Evolutionary conservation across 2,113 vertebrate species (phyloP), one percentile per base, ranked within the genome.

Genomic region (Ammospiza caudacuta): DNA sequence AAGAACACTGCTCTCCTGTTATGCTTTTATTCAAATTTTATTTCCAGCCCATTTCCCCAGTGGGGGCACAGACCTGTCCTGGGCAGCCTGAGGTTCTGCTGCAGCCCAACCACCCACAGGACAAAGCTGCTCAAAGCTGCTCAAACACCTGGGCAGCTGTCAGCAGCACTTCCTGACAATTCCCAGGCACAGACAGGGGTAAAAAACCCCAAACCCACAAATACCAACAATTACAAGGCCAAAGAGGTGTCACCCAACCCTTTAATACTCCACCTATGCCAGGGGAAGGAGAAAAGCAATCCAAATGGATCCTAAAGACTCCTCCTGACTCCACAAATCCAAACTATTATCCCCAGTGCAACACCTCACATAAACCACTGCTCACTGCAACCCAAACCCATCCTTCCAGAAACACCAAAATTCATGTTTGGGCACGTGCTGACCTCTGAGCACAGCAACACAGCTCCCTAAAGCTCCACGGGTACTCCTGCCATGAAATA

Each of bases 11-110:
- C 5, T 59, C 9, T 72, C 55, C 27, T 3, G 1, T 64, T 44
- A 6, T 8, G 16, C 9, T 49, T 59, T 28, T 51, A 46, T 41
- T 51, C 18, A 33, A 51, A 25, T 22, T 49, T 35, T 5, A 75
- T 2, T 51, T 57, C 41, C 4, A 21, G 20, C 33, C 28, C 13
- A 18, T 18, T 41, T 43, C 11, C 46, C 41, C 52, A 39, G 29
- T 1, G 2, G 18, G 11, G 6, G 7, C 28, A 59, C 2, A 4
- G 12, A 41, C 4, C 4, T 64, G 15, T 51, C 24, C 49, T 18
- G 10, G 33, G 5, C 19, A 89, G 28, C 23, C 21, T 41, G 39
- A 44, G 28, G 24, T 39, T 83, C 51, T 75, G 13, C 35, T 87
- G 44, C 35, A 74, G 77, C 49, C 51, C 62, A 19, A 12, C 0